Conservation (phyloP, 64 coral and sea anemone species). For the Astreopora myriophthalma region DNA sequence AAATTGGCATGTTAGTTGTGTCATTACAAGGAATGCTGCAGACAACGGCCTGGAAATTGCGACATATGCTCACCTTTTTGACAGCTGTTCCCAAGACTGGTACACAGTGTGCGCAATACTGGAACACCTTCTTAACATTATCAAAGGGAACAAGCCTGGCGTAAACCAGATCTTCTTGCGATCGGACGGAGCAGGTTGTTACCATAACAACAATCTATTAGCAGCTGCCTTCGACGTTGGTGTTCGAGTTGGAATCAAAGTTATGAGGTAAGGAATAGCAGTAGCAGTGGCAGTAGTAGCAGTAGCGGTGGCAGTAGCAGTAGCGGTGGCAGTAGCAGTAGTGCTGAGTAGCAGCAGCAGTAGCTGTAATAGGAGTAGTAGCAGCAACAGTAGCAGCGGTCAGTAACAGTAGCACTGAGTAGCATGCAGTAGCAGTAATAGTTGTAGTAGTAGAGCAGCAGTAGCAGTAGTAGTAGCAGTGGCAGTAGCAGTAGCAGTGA, state of each 20-base stretch:
- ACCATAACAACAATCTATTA: constrained; percentile 46
- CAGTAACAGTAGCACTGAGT: too few species aligned
- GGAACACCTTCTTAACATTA: neutral
- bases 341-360: too few species aligned
- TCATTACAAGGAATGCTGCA: neutral
- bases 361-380: too few species aligned
- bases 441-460: too few species aligned
- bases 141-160: constrained; percentile 4
- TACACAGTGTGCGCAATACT: constrained; percentile 25
- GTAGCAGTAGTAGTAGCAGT: too few species aligned
- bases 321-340: too few species aligned
- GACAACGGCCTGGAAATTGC: constrained; percentile 1
- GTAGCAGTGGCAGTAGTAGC: too few species aligned
- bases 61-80: constrained; percentile 15
- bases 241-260: constrained; percentile 12
- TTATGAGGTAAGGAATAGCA: constrained; percentile 6
- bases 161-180: constrained; percentile 24
- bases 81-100: constrained; percentile 53
- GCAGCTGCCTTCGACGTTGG: constrained; percentile 8
- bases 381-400: too few species aligned
- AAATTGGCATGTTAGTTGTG: constrained; percentile 37
- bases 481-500: too few species aligned
- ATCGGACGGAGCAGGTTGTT: constrained; percentile 33
- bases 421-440: too few species aligned
- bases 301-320: neutral